These are phyloP conservation scores for Aphidius ervi DNA, from an alignment of 1,140 invertebrate genomes.

Conservation along the genomic window DNA sequence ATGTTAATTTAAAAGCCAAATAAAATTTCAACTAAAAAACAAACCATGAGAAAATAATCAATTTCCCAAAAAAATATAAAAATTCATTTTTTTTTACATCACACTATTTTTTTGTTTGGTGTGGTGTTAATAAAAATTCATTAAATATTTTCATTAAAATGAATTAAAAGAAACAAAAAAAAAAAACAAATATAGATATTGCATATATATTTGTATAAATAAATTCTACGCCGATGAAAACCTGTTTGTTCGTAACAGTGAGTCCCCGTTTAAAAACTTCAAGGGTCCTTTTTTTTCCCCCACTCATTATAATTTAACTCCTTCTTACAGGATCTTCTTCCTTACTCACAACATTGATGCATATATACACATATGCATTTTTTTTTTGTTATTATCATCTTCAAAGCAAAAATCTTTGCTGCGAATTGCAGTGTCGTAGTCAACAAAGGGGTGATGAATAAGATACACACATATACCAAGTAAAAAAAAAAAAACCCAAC, in stretches of 20 bases:
- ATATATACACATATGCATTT: too few species aligned
- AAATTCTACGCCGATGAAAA: conserved; percentile 27
- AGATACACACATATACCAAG: background rate
- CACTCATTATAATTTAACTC: conserved; percentile 9
- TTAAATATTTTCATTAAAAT: conserved; percentile 7
- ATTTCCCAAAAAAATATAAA: conserved; percentile 2
- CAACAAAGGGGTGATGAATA: conserved; percentile 10
- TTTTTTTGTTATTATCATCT: too few species aligned
- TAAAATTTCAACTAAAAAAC: background rate
- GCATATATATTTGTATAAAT: background rate
- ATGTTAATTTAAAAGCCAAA: background rate
- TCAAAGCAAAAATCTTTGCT: too few species aligned
- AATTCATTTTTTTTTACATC: conserved; percentile 2
- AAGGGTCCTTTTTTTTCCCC: conserved; percentile 14
- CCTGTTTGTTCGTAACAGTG: conserved; percentile 19
- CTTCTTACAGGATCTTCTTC: conserved; percentile 8
- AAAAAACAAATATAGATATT: too few species aligned
- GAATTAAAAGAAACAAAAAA: background rate
- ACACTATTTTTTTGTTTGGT: conserved; percentile 22
- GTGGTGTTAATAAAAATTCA: conserved; percentile 12
- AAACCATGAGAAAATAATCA: conserved; percentile 2
- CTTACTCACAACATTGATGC: too few species aligned
- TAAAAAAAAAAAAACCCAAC: too few species aligned
- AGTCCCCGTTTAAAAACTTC: conserved; percentile 7
- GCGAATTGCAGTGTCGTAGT: conserved; percentile 14